These are phyloP conservation scores for Tautogolabrus adspersus DNA, from an alignment of 2,113 vertebrate species.

Conservation along the genomic window DNA sequence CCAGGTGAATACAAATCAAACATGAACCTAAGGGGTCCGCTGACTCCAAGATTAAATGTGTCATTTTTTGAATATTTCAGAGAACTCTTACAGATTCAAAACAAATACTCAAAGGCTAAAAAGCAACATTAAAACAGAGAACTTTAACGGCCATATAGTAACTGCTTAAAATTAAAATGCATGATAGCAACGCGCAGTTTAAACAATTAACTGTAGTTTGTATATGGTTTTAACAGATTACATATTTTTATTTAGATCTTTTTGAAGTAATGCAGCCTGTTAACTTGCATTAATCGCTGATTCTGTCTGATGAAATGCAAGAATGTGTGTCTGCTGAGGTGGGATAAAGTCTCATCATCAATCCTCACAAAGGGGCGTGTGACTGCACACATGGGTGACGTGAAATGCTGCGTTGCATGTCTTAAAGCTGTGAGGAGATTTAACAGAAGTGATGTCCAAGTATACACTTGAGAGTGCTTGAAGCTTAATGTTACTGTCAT, in stretches of 20 bases:
- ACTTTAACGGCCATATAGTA: too few relatives aligned
- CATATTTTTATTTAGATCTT: constrained; percentile 30
- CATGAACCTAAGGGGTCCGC: too few relatives aligned
- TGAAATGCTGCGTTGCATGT: neutral
- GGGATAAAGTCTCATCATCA: neutral
- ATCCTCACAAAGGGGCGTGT: neutral
- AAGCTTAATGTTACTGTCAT: constrained; percentile 1
- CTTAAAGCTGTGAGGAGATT: neutral
- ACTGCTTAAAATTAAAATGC: too few relatives aligned
- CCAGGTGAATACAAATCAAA: too few relatives aligned
- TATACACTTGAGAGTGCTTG: constrained; percentile 10
- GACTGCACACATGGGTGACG: neutral
- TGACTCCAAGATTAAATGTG: too few relatives aligned
- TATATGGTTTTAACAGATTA: neutral
- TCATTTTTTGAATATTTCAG: too few relatives aligned
- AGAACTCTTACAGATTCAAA: too few relatives aligned
- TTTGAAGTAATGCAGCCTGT: neutral
- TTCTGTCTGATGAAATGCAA: constrained; percentile 31
- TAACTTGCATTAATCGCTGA: constrained; percentile 23
- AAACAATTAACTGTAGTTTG: neutral
- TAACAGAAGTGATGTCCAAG: constrained; percentile 22
- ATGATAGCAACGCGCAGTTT: too few relatives aligned
- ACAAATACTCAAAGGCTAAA: too few relatives aligned
- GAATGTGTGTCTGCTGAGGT: constrained; percentile 21
- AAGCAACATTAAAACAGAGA: too few relatives aligned